phyloP scores from a whole-genome alignment of 1,140 invertebrate genomes.

The Pachypeltis micranthus region DNA sequence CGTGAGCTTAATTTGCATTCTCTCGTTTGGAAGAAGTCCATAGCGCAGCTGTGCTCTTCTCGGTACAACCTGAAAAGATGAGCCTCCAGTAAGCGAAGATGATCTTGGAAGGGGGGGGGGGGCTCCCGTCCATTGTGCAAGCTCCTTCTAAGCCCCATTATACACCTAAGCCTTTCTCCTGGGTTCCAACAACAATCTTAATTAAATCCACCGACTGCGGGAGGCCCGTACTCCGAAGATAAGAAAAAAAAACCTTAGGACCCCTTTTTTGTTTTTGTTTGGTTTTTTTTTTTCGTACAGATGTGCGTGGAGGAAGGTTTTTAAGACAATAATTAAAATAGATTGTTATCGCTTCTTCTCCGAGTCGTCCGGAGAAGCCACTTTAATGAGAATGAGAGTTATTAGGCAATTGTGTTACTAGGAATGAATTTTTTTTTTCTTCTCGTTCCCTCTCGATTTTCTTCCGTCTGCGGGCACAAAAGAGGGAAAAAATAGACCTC shows the following conservation, averaged over 20 bases:
- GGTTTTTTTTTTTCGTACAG: too few species aligned
- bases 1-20: too few species aligned
- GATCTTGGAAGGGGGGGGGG: too few species aligned
- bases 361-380: neutral
- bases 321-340: conserved; percentile 6
- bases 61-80: too few species aligned
- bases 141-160: neutral
- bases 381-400: conserved; percentile 5
- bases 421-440: too few species aligned
- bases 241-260: neutral
- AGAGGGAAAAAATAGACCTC: neutral
- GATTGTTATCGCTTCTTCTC: neutral
- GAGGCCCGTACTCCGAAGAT: neutral
- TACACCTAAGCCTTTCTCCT: neutral
- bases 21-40: too few species aligned
- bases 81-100: too few species aligned
- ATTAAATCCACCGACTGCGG: neutral
- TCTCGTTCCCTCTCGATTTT: too few species aligned
- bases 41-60: too few species aligned
- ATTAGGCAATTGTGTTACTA: conserved; percentile 8
- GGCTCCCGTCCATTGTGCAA: neutral
- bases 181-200: neutral
- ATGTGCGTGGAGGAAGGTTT: neutral
- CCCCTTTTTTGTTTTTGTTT: too few species aligned
- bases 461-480: neutral